phyloP scores from a whole-genome alignment of 2,113 vertebrate genomes.

The Tenebrosternarchus preto region DNA sequence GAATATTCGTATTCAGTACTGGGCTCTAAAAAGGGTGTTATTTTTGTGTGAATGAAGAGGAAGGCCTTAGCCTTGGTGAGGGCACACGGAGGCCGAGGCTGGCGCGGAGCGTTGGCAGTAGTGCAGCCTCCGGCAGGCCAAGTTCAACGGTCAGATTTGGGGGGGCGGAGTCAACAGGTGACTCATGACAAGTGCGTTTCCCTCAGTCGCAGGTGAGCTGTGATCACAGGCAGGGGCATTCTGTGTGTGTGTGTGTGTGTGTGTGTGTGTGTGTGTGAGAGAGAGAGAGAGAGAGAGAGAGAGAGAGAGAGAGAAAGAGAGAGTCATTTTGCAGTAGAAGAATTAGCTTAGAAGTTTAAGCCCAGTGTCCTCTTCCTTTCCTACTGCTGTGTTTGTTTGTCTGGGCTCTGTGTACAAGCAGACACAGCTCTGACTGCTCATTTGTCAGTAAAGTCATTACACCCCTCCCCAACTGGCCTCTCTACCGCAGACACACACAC shows the following conservation, averaged over 20 bases:
- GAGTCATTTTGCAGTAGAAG: not conserved
- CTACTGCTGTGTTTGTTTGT: not conserved
- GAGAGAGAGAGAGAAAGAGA: not conserved
- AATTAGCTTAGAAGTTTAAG: not conserved
- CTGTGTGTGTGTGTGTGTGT: not conserved
- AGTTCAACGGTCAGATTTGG: not conserved
- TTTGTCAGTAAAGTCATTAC: not conserved
- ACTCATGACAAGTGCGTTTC: not conserved
- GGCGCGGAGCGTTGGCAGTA: too few species aligned
- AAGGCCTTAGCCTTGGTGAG: too few species aligned
- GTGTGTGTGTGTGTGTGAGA: constrained; percentile 7
- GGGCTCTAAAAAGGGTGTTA: not conserved
- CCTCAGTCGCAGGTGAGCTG: constrained; percentile 13
- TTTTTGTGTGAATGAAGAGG: not conserved
- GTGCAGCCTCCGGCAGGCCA: too few species aligned
- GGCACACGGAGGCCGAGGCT: not conserved
- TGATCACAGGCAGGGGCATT: constrained; percentile 19
- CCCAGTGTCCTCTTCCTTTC: not conserved
- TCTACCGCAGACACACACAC: not conserved
- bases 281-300: not conserved
- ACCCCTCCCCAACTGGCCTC: not conserved
- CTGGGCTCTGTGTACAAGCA: not conserved
- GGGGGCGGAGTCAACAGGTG: not conserved
- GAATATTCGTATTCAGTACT: not conserved
- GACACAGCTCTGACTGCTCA: not conserved